Percentiles rank a stretch among this genome's conserved stretches.
phyloP scores from a whole-genome alignment of 2,113 vertebrate species.

The Callospermophilus lateralis region DNA sequence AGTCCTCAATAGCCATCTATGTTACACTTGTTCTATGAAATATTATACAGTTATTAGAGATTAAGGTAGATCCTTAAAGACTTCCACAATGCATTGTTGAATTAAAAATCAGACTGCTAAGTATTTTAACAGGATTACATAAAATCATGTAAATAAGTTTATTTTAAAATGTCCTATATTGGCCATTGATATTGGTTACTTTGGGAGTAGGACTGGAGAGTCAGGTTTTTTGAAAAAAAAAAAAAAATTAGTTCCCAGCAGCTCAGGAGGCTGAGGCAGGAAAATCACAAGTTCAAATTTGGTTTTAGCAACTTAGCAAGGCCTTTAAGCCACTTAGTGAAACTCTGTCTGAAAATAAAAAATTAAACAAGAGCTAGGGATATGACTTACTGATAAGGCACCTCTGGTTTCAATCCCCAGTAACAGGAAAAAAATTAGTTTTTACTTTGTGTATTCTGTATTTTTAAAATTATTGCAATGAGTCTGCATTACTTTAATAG shows the following conservation, averaged over 20 bases:
- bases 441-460: neutral
- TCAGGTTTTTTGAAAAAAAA: neutral
- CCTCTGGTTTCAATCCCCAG: too few species aligned
- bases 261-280: too few species aligned
- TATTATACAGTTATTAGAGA: neutral
- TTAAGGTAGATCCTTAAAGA: neutral
- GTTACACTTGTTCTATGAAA: neutral
- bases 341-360: too few species aligned
- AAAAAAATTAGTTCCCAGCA: too few species aligned
- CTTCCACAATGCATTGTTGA: neutral
- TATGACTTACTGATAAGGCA: too few species aligned
- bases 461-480: neutral
- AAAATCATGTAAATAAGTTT: neutral
- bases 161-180: neutral
- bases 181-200: neutral
- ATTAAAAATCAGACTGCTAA: conserved; percentile 9
- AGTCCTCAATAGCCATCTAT: neutral
- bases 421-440: neutral
- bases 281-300: too few species aligned
- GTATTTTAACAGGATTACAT: neutral
- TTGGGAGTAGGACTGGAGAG: neutral
- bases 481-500: neutral
- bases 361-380: too few species aligned
- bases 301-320: too few species aligned
- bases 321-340: too few species aligned